Percentiles rank a stretch among this genome's conserved stretches.
Conservation (phyloP, 2,113 vertebrate genomes). For the Otus sunia region DNA sequence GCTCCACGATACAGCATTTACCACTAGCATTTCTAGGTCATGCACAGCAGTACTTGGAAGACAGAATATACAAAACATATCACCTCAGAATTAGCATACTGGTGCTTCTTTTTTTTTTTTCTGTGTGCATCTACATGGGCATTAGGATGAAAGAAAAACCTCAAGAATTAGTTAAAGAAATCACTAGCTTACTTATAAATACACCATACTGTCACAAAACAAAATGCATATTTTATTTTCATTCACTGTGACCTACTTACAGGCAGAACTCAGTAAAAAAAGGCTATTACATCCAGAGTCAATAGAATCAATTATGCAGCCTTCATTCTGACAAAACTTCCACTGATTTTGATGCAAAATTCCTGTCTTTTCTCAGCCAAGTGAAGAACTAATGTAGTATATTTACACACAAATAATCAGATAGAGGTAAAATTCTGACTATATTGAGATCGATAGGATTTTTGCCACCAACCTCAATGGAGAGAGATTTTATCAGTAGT, state of each 20-base stretch:
- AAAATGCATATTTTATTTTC: slow-evolving; percentile 41
- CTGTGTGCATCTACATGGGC: neutral
- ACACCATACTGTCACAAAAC: neutral
- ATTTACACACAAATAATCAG: neutral
- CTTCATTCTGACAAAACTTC: slow-evolving; percentile 22
- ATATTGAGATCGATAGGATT: neutral
- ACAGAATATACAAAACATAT: neutral
- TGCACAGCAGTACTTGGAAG: slow-evolving; percentile 32
- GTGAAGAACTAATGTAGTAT: neutral
- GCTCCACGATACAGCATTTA: neutral
- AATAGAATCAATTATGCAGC: slow-evolving; percentile 28
- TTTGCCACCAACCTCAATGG: neutral
- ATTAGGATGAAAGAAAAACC: neutral
- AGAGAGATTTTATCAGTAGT: neutral
- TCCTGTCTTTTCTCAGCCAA: neutral
- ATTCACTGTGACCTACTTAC: slow-evolving; percentile 59
- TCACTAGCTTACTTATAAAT: slow-evolving; percentile 6
- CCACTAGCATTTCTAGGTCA: slow-evolving; percentile 59
- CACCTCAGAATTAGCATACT: neutral
- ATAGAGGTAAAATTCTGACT: neutral
- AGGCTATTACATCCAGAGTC: slow-evolving; percentile 26
- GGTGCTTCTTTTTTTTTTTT: neutral
- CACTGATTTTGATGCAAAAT: slow-evolving; percentile 22
- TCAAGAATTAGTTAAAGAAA: neutral
- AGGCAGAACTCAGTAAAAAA: slow-evolving; percentile 19